These are phyloP conservation scores for Atethmia centrago DNA, from an alignment of 2,888 invertebrate species.

Conservation along the genomic window DNA sequence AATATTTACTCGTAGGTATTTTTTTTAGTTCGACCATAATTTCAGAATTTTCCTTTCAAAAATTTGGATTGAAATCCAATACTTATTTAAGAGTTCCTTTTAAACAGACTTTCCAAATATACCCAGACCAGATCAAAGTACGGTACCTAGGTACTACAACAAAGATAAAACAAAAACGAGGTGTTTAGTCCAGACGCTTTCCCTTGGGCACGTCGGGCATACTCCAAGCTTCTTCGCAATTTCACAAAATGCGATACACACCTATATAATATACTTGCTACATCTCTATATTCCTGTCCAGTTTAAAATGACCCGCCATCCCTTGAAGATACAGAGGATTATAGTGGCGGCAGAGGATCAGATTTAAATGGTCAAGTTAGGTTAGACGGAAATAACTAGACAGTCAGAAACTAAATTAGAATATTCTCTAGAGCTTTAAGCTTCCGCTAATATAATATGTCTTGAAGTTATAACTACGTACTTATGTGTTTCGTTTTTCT, in stretches of 20 bases:
- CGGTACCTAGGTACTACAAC: constrained; percentile 68
- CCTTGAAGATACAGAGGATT: constrained; percentile 66
- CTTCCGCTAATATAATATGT: constrained; percentile 77
- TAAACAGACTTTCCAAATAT: constrained; percentile 41
- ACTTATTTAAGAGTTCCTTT: constrained; percentile 14
- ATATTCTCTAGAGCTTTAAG: constrained; percentile 83
- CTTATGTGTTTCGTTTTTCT: constrained; percentile 10
- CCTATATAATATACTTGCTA: constrained; percentile 76
- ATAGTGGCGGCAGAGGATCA: constrained; percentile 73
- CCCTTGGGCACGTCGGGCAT: constrained; percentile 82
- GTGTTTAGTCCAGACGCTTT: constrained; percentile 87
- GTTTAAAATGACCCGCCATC: constrained; percentile 72
- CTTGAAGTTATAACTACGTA: constrained; percentile 66
- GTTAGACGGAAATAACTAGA: constrained; percentile 86
- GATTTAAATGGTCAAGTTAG: constrained; percentile 73
- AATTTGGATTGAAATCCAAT: background rate
- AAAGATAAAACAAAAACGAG: constrained; percentile 78
- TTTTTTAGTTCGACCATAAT: background rate
- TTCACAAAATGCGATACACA: constrained; percentile 85
- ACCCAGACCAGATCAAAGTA: constrained; percentile 67
- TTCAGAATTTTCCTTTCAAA: background rate
- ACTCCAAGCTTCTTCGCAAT: constrained; percentile 85
- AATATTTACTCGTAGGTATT: background rate
- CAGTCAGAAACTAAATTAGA: constrained; percentile 86
- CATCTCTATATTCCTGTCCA: constrained; percentile 78